Evolutionary conservation across 2,888 invertebrate species (phyloP).

Genomic region (Drosophila mercatorum): DNA sequence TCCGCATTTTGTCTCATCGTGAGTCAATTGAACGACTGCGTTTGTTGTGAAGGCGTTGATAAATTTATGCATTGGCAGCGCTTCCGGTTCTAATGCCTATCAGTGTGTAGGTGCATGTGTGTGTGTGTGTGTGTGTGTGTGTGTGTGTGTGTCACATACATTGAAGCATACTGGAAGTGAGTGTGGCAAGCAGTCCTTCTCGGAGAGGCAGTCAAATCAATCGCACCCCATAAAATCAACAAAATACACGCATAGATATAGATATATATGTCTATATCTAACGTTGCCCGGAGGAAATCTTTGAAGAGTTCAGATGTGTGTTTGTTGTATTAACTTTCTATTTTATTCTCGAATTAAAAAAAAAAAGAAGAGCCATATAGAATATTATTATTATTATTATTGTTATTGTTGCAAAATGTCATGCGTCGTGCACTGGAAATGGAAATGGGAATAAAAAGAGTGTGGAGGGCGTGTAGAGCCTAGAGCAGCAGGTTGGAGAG

Average conservation of each 20-base stretch:
- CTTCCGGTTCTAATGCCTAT: conserved; percentile 64
- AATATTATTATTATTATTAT: neutral
- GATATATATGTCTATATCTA: neutral
- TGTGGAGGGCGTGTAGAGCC: too few relatives aligned
- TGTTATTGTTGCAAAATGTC: neutral
- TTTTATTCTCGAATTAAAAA: conserved; percentile 26
- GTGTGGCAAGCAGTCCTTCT: conserved; percentile 30
- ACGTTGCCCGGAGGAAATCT: conserved; percentile 18
- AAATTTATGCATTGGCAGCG: conserved; percentile 76
- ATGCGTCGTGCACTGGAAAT: neutral
- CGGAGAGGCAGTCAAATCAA: conserved; percentile 45
- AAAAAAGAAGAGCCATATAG: conserved; percentile 1
- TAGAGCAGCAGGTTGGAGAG: conserved; percentile 34
- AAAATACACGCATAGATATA: conserved; percentile 14
- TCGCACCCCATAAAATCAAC: conserved; percentile 78
- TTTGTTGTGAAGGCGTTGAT: conserved; percentile 70
- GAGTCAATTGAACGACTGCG: conserved; percentile 34
- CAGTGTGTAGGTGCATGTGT: neutral
- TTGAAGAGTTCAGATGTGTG: conserved; percentile 4
- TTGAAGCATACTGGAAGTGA: conserved; percentile 20
- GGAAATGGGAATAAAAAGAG: neutral
- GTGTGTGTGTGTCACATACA: conserved; percentile 57
- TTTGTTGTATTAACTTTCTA: conserved; percentile 23
- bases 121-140: conserved; percentile 31
- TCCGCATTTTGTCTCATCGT: conserved; percentile 6